These are phyloP conservation scores for Dasypus novemcinctus DNA, from an alignment of 2,113 vertebrate genomes.

Conservation along the genomic window DNA sequence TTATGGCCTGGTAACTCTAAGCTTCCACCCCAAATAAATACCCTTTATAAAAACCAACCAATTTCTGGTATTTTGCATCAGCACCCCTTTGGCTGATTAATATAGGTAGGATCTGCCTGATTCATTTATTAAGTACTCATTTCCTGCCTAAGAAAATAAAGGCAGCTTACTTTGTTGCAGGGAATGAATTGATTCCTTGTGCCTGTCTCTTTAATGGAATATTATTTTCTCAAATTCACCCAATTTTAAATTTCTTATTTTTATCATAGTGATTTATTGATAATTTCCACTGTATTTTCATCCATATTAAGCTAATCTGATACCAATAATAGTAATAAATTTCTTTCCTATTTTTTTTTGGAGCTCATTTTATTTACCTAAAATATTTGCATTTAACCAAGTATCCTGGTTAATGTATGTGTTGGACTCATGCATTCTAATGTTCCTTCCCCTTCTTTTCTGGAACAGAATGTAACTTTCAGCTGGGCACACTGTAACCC, in stretches of 20 bases:
- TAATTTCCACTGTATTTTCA: background rate
- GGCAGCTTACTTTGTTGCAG: background rate
- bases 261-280: background rate
- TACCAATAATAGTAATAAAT: background rate
- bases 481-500: background rate
- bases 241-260: conserved; percentile 16
- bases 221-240: conserved; percentile 7
- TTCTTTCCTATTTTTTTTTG: background rate
- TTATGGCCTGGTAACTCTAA: too few relatives aligned
- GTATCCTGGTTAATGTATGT: background rate
- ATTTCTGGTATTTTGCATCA: too few relatives aligned
- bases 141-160: conserved; percentile 11
- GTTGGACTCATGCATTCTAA: background rate
- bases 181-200: background rate
- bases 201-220: background rate
- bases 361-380: background rate
- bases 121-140: background rate
- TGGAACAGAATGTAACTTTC: background rate
- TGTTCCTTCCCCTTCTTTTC: background rate
- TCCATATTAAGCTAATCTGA: conserved; percentile 13
- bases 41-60: too few relatives aligned
- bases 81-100: too few relatives aligned
- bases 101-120: background rate
- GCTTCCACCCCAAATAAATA: too few relatives aligned
- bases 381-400: background rate